Evolutionary conservation across 1,140 invertebrate genomes (phyloP).

Genomic region (Cylas formicarius): DNA sequence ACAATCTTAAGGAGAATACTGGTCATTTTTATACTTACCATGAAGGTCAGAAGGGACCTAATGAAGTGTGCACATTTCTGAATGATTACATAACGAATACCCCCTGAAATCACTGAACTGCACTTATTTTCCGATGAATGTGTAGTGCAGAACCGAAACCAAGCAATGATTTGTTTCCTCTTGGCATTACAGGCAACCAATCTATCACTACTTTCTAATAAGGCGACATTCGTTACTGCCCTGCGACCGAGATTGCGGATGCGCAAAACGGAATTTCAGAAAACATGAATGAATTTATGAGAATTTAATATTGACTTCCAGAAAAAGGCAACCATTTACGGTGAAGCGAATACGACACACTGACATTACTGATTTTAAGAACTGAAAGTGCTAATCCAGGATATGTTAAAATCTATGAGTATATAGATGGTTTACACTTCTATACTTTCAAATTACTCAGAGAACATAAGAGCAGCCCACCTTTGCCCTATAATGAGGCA

Average conservation of each 20-base stretch:
- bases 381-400: constrained; percentile 20
- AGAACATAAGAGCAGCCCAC: constrained; percentile 1
- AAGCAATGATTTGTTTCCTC: constrained; percentile 26
- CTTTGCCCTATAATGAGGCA: constrained; percentile 1
- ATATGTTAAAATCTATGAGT: constrained; percentile 12
- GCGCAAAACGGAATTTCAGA: constrained; percentile 25
- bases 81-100: constrained; percentile 14
- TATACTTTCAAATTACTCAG: constrained; percentile 16
- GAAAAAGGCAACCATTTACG: constrained; percentile 24
- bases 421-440: constrained; percentile 6
- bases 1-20: constrained; percentile 30
- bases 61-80: constrained; percentile 16
- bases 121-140: constrained; percentile 30
- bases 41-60: constrained; percentile 16
- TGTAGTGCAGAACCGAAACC: constrained; percentile 31
- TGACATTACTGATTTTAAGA: constrained; percentile 25
- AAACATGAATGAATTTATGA: constrained; percentile 28
- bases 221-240: constrained; percentile 35
- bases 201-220: constrained; percentile 34
- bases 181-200: constrained; percentile 22
- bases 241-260: constrained; percentile 35
- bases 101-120: constrained; percentile 25
- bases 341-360: constrained; percentile 19
- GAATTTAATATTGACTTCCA: constrained; percentile 20
- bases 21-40: constrained; percentile 30